Percentiles rank a stretch among this genome's conserved stretches.
These are phyloP conservation scores for Nyctibius grandis DNA, from an alignment of 2,797 vertebrate genomes.

Conservation along the genomic window DNA sequence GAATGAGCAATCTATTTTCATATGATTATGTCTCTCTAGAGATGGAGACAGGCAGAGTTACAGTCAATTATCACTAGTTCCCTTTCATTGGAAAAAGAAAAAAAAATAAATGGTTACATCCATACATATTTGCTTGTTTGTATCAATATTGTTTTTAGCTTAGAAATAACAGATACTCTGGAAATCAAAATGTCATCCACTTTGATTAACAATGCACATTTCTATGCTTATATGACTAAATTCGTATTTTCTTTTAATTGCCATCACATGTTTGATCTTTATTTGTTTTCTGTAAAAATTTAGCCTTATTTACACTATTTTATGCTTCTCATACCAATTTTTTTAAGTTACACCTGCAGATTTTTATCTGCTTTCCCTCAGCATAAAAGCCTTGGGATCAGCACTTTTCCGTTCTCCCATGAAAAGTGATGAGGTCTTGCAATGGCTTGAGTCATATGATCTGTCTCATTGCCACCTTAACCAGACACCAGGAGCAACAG, in stretches of 20 bases:
- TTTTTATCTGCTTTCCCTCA: constrained; percentile 83
- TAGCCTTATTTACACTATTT: constrained; percentile 64
- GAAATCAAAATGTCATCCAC: neutral
- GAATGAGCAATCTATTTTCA: constrained; percentile 58
- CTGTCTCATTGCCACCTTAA: constrained; percentile 70
- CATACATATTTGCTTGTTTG: neutral
- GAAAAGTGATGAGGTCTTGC: constrained; percentile 80
- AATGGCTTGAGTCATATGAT: constrained; percentile 77
- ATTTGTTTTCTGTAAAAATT: constrained; percentile 49
- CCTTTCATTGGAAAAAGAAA: constrained; percentile 14
- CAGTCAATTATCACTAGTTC: constrained; percentile 32
- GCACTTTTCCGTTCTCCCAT: constrained; percentile 79
- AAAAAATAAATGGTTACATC: neutral
- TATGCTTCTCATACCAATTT: constrained; percentile 72
- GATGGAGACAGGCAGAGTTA: constrained; percentile 12
- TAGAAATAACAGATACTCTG: neutral
- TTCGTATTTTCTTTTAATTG: constrained; percentile 35
- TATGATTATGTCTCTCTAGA: constrained; percentile 54
- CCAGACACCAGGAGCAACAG: constrained; percentile 64
- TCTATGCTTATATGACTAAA: neutral
- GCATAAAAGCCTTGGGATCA: constrained; percentile 73
- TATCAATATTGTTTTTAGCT: neutral
- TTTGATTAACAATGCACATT: neutral
- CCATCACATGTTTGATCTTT: neutral
- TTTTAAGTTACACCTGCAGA: constrained; percentile 80